Conservation (phyloP, 1,140 invertebrate species). For the Lucilia sericata region DNA sequence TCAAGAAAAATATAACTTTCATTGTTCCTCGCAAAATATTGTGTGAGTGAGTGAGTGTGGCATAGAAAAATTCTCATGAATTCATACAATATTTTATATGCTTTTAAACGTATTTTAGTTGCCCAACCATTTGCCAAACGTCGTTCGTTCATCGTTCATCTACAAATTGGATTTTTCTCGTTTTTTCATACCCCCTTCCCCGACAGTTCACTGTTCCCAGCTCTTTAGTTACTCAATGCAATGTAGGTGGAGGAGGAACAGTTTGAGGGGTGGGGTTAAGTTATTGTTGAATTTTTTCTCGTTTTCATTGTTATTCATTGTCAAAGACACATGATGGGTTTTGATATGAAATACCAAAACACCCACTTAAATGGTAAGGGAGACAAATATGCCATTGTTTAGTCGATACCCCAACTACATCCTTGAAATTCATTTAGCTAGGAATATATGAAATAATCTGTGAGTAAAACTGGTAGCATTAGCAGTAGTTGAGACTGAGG, state of each 20-base stretch:
- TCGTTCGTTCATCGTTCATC: slow-evolving; percentile 17
- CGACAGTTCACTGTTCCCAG: background rate
- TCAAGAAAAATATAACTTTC: background rate
- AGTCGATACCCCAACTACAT: no score
- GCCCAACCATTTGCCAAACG: background rate
- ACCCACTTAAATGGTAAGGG: no score
- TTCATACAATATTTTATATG: slow-evolving; percentile 14
- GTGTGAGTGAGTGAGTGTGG: background rate
- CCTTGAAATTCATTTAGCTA: background rate
- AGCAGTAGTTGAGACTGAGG: background rate
- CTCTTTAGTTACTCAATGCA: background rate
- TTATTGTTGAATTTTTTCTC: background rate
- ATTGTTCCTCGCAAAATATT: no score
- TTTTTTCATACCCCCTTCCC: background rate
- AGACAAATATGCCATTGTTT: no score
- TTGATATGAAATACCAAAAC: background rate
- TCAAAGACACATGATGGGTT: slow-evolving; percentile 32
- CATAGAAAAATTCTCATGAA: slow-evolving; percentile 9
- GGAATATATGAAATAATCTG: background rate
- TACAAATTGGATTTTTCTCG: slow-evolving; percentile 25
- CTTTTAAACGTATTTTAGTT: slow-evolving; percentile 15
- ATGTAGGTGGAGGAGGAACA: no score
- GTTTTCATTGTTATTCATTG: slow-evolving; percentile 42
- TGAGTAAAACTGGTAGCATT: background rate
- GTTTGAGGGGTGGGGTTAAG: background rate